Base-by-base conservation (phyloP, 2,797 vertebrate genomes). In the Syndactyla subalaris region DNA sequence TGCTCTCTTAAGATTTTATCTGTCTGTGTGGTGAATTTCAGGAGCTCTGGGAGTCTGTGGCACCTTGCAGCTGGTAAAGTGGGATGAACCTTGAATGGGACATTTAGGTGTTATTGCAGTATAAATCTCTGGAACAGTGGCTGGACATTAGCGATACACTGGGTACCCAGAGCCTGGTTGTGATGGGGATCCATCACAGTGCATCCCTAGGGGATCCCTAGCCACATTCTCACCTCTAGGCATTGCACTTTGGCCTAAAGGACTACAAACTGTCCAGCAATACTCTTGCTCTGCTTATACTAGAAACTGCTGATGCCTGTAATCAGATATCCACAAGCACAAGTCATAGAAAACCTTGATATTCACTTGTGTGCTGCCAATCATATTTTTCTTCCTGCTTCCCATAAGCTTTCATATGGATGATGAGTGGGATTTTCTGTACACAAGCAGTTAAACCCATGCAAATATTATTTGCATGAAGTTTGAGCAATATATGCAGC, bases 401-500 rank as follows among this genome's bases (percentile, higher is more conserved):
- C 66, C 78, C 6, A 1, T 41, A 77, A 73, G 9, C 14, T 21
- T 77, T 92, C 19, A 5, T 43, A 18, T 2, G 14, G 19, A 18
- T 29, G 46, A 71, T 81, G 58, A 61, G 7, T 7, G n/a, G 32
- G 36, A 80, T 85, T 89, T 89, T 88, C 75, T 65, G 82, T 43
- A 76, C 73, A 61, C 70, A 93, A 63, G 41, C 59, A 88, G 88
- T 89, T 93, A 96, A 94, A 93, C 51, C 63, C 23, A 36, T 8
- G 22, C 85, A 92, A 91, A 86, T 2, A 52, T 6, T 61, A 94
- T 93, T 92, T 91, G 79, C 89, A 76, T 86, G 67, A 84, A 81
- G 76, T 85, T 78, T 88, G 43, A 93, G 70, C 55, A 91, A 92
- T 84, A 81, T 93, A 91, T 93, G 79, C 85, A 94, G 55, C 91